Evolutionary conservation across 1,140 invertebrate species (phyloP).

Genomic region (Asobara japonica): DNA sequence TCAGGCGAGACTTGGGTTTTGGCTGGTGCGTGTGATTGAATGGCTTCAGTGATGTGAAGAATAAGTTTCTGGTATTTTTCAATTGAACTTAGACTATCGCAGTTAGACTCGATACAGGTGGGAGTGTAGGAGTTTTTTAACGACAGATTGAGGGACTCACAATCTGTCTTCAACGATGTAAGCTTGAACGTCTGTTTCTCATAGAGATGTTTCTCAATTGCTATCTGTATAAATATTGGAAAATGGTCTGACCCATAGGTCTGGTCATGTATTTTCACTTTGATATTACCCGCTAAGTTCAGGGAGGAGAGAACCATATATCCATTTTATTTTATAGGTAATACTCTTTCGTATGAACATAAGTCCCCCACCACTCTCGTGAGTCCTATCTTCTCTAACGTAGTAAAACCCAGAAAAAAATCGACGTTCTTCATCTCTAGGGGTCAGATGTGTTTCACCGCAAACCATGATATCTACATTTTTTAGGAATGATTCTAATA

Average conservation of each 20-base stretch:
- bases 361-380: conserved; percentile 22
- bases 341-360: conserved; percentile 5
- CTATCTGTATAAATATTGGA: not conserved
- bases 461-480: too few relatives aligned
- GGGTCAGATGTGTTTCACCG: too few relatives aligned
- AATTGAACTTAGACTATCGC: not conserved
- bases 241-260: not conserved
- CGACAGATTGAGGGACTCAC: not conserved
- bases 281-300: not conserved
- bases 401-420: not conserved
- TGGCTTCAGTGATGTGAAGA: not conserved
- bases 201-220: not conserved
- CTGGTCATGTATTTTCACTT: not conserved
- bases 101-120: not conserved
- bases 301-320: not conserved
- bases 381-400: not conserved
- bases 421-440: not conserved
- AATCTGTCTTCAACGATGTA: conserved; percentile 12
- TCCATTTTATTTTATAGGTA: not conserved
- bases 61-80: not conserved
- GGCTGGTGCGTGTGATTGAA: not conserved
- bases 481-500: too few relatives aligned
- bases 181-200: conserved; percentile 2
- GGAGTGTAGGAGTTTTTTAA: not conserved
- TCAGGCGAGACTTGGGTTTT: not conserved